Percentiles rank a stretch among this genome's conserved stretches.
Evolutionary conservation across 1,140 invertebrate genomes (phyloP).

Genomic region (Neomicropteryx cornuta): DNA sequence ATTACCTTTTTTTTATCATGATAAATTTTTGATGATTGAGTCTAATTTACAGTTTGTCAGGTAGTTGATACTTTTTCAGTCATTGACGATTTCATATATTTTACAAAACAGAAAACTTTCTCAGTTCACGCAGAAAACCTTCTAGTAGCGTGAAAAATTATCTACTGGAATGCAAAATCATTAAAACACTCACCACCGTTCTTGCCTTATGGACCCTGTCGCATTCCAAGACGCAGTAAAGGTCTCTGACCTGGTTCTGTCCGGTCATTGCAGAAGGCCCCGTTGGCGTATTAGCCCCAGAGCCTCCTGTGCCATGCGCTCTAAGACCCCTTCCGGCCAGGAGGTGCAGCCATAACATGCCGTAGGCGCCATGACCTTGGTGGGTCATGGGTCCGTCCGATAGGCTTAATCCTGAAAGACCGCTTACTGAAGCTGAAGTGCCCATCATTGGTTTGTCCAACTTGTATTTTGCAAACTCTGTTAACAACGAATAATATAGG

Average conservation of each 20-base stretch:
- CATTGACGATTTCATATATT: too few species aligned
- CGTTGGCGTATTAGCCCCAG: conserved; percentile 48
- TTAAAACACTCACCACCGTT: conserved; percentile 59
- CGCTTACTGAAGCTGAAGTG: conserved; percentile 32
- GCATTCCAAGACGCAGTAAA: conserved; percentile 95
- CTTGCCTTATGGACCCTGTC: conserved; percentile 95
- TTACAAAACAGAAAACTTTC: too few species aligned
- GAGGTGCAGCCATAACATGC: conserved; percentile 83
- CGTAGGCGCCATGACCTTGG: conserved; percentile 49
- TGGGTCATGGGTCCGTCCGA: conserved; percentile 12
- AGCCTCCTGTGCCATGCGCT: conserved; percentile 57
- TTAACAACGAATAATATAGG: conserved; percentile 15
- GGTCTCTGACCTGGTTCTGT: conserved; percentile 56
- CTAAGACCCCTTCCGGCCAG: conserved; percentile 80
- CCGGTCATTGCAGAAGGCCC: conserved; percentile 24
- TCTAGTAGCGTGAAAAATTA: too few species aligned
- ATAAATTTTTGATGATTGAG: too few species aligned
- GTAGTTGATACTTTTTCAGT: too few species aligned
- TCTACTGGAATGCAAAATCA: too few species aligned
- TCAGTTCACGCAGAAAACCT: too few species aligned
- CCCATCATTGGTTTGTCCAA: conserved; percentile 62
- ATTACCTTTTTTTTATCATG: too few species aligned
- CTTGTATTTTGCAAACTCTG: conserved; percentile 87
- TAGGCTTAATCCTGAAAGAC: conserved; percentile 32
- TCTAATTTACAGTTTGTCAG: too few species aligned